Base-by-base conservation (phyloP, 92 coral and sea anemone genomes). In the Phenganax marumi region DNA sequence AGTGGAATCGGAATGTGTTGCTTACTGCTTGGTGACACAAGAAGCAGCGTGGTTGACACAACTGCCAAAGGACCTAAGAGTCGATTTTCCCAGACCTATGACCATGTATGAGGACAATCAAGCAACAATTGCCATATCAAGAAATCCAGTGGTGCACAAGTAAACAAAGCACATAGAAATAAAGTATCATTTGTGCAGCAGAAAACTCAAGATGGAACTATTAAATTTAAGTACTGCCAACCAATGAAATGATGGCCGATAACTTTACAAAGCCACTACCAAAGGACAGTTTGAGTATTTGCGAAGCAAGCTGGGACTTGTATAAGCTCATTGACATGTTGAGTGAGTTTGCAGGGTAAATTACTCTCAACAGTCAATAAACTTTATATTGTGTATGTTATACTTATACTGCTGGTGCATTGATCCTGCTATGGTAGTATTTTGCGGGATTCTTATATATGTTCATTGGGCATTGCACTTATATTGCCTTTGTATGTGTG, bases 281-380 rank as follows among this genome's bases (percentile, higher is more conserved):
- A 49, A 19, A 72, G 77, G 77, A 50, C 77, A 49, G 47, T 72
- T 72, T 50, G 77, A 72, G 24, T 19, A 72, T 72, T 19, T 43
- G 17, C 63, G 63, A 56, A 21, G n/a, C 17, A 56, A 21, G 22
- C 63, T 56, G 17, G 7, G 63, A 56, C 63, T 56, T 56, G 3
- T 7, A 14, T 56, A 14, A 56, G 63, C 63, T 1, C 1, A 56
- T 2, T 56, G 22, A 56, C 2, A 21, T 56, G 63, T 21, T 56
- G 0, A 56, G 63, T 7, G 0, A 56, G 63, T 56, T 56, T 2
- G 63, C n/a, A 56, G 63, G 1, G 63, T 56, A 33, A 33, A 33
- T 33, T 33, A 33, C 43, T 1, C 43, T 33, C 43, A 33, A 33
- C 43, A 33, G 2, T 33, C 43, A 33, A 33, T 33, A 33, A 33